Evolutionary conservation across 2,888 invertebrate species (phyloP).

Genomic region (Uropetala carovei): DNA sequence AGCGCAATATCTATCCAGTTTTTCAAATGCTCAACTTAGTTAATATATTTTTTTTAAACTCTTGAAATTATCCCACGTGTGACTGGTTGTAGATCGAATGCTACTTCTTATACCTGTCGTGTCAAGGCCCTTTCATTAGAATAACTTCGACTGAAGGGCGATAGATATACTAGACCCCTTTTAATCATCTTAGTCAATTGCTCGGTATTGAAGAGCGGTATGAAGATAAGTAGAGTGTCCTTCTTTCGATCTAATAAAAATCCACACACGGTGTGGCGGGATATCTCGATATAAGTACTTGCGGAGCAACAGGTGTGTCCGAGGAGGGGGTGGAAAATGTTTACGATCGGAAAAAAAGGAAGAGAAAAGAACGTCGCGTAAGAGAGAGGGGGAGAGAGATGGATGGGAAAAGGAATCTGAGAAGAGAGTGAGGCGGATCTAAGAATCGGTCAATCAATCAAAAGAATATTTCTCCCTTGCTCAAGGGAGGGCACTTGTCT

Average conservation of each 20-base stretch:
- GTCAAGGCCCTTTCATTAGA: too few relatives aligned
- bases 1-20: too few relatives aligned
- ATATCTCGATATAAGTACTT: background rate
- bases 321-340: background rate
- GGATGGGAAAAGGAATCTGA: background rate
- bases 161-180: background rate
- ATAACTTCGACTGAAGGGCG: too few relatives aligned
- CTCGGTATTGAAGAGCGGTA: background rate
- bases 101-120: too few relatives aligned
- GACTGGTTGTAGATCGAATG: too few relatives aligned
- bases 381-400: background rate
- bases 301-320: background rate
- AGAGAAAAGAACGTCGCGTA: background rate
- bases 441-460: constrained; percentile 16
- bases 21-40: too few relatives aligned
- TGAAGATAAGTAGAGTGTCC: background rate
- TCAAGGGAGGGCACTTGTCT: background rate
- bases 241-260: background rate
- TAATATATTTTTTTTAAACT: too few relatives aligned
- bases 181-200: background rate
- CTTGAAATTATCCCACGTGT: too few relatives aligned
- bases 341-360: too few relatives aligned
- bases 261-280: background rate
- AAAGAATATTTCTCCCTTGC: background rate
- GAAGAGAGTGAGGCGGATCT: background rate